Conservation (phyloP, 1,140 invertebrate genomes). For the Adoxophyes honmai region DNA sequence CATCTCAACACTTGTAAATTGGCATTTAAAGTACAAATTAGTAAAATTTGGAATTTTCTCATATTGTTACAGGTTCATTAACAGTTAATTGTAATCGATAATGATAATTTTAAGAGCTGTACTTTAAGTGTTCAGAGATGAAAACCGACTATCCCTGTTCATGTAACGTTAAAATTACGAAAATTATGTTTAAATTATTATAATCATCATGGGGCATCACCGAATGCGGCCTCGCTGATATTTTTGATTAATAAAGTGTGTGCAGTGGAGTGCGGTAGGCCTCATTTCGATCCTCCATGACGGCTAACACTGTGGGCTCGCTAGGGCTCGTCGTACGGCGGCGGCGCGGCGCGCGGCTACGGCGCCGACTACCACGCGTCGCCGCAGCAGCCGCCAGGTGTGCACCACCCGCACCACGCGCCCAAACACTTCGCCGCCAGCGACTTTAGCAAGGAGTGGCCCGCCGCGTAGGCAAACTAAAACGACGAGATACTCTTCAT, state of each 20-base stretch:
- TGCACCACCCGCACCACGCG: conserved; percentile 73
- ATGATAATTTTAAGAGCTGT: conserved; percentile 75
- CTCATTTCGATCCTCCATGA: conserved; percentile 46
- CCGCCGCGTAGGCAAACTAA: conserved; percentile 52
- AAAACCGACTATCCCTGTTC: conserved; percentile 65
- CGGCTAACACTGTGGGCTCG: conserved; percentile 40
- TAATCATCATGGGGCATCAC: conserved; percentile 43
- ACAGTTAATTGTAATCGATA: conserved; percentile 68
- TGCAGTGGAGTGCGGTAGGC: neutral
- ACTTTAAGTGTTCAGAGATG: conserved; percentile 77
- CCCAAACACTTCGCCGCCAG: conserved; percentile 73
- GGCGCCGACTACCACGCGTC: conserved; percentile 60
- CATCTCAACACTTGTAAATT: conserved; percentile 74
- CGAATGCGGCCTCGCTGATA: conserved; percentile 30
- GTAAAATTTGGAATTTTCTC: conserved; percentile 75
- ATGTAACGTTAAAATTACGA: conserved; percentile 58
- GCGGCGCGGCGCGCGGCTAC: conserved; percentile 65
- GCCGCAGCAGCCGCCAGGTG: conserved; percentile 62
- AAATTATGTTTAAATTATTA: conserved; percentile 46
- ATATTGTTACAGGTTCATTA: conserved; percentile 77
- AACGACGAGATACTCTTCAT: neutral
- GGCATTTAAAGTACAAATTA: conserved; percentile 78
- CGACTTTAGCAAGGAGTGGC: conserved; percentile 77
- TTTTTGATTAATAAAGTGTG: neutral
- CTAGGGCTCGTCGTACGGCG: conserved; percentile 74